Evolutionary conservation across 2,113 vertebrate genomes (phyloP), one percentile per base, ranked within the genome.

Genomic region (Tragelaphus buxtoni): DNA sequence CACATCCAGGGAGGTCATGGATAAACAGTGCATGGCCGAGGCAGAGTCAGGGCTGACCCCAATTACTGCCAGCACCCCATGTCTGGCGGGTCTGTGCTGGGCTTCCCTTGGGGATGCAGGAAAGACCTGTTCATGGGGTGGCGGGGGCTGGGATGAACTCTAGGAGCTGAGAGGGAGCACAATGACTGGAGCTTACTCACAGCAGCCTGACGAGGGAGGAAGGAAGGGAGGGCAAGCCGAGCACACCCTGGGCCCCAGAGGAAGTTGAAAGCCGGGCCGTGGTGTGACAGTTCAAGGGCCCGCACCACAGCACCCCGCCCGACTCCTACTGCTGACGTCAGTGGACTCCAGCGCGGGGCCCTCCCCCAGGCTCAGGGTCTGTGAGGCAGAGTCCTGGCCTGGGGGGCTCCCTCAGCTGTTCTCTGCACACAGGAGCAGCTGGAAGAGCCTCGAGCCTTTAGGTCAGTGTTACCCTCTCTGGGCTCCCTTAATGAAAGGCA

Each of bases 221-320:
- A 97, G 94, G 90, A 92, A 90, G 95, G 83, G 53, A 65, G 35
- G 63, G 76, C 9, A 7, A 39, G 79, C 79, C 22, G 28, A 77
- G 45, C 39, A 45, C 56, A 72, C 9, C 85, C 60, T 47, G 17
- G 63, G 76, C 90, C 85, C 87, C 12, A 45, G 94, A 91, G 96
- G 97, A 97, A 97, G 96, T 79, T 80, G 96, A 80, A 56, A 90
- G 39, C 58, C 6, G 20, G 84, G 65, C 80, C 14, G 2, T 2
- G 53, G 39, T 55, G 47, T 47, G 88, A 90, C 65, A 56, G 96
- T 58, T 61, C 83, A 42, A 32, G 93, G 84, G 35, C 88, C 26
- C 4, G 6, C 20, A 53, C 72, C 42, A 26, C 47, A 90, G 86
- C 58, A 51, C 65, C 42, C 18, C 12, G 17, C 24, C 60, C 39